Percentiles rank a stretch among this genome's conserved stretches.
These are phyloP conservation scores for Gallinago media DNA, from an alignment of 2,113 vertebrate species.

Conservation along the genomic window DNA sequence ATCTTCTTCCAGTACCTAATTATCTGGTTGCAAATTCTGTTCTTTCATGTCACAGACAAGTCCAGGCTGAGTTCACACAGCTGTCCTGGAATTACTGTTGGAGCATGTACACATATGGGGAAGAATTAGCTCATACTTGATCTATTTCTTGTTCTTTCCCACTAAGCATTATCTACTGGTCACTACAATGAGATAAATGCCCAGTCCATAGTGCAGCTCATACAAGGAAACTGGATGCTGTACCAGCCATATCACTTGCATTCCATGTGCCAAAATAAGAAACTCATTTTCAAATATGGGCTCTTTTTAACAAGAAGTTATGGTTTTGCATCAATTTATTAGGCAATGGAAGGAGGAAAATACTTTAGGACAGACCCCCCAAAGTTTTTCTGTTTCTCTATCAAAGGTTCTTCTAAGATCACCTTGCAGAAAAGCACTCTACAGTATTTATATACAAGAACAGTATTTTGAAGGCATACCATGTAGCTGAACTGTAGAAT, in stretches of 20 bases:
- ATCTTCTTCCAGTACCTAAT: background rate
- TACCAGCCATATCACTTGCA: background rate
- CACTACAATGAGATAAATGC: background rate
- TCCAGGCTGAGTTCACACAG: background rate
- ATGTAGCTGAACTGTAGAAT: background rate
- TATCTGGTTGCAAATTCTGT: background rate
- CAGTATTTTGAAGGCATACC: background rate
- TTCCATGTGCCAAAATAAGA: background rate
- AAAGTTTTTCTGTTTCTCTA: background rate
- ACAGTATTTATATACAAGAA: background rate
- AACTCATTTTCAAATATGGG: background rate
- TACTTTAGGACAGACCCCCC: background rate
- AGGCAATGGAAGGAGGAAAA: background rate
- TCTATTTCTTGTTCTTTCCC: background rate
- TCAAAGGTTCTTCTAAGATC: background rate
- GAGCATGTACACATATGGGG: background rate
- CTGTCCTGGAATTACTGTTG: background rate
- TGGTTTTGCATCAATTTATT: background rate
- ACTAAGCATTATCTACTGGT: background rate
- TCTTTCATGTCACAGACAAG: background rate
- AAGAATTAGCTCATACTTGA: background rate
- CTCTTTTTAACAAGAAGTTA: background rate
- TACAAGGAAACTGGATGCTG: background rate
- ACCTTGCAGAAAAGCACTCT: background rate
- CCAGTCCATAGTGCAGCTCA: background rate